Evolutionary conservation across 2,888 invertebrate species (phyloP).

Genomic region (Stomorhina lunata): DNA sequence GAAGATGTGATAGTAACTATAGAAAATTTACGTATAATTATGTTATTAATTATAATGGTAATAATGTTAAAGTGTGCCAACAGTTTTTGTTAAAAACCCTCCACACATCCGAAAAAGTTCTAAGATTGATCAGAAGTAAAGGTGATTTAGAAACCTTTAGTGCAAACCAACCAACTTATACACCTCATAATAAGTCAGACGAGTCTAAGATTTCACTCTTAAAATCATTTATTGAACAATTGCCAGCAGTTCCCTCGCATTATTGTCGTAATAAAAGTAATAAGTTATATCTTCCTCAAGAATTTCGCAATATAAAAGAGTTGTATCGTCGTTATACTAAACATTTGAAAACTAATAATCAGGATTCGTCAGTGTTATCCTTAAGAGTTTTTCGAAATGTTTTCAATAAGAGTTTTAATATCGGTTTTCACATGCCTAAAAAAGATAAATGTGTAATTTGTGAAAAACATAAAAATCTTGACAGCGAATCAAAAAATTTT

Average conservation of each 20-base stretch:
- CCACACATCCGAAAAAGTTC: not conserved
- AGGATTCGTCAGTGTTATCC: not conserved
- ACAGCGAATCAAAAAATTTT: constrained; percentile 8
- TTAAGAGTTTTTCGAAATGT: not conserved
- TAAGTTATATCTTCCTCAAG: no score
- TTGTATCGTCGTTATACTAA: no score
- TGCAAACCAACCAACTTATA: not conserved
- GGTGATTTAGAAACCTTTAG: constrained; percentile 6
- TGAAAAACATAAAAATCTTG: constrained; percentile 29
- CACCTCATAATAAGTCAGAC: constrained; percentile 23
- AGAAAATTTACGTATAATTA: constrained; percentile 27
- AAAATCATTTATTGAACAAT: not conserved
- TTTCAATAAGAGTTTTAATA: not conserved
- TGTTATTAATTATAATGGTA: constrained; percentile 26
- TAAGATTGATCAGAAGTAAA: no score
- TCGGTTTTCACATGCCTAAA: constrained; percentile 7
- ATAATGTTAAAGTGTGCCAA: constrained; percentile 29
- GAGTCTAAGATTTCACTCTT: constrained; percentile 14
- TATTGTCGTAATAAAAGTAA: no score
- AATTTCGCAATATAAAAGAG: no score
- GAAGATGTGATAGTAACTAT: constrained; percentile 16
- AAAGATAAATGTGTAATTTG: constrained; percentile 17
- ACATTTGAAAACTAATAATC: not conserved
- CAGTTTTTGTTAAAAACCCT: constrained; percentile 37
- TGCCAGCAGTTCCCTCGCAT: no score